phyloP scores from a whole-genome alignment of 2,797 vertebrate species.

The Eurystomus glaucurus region DNA sequence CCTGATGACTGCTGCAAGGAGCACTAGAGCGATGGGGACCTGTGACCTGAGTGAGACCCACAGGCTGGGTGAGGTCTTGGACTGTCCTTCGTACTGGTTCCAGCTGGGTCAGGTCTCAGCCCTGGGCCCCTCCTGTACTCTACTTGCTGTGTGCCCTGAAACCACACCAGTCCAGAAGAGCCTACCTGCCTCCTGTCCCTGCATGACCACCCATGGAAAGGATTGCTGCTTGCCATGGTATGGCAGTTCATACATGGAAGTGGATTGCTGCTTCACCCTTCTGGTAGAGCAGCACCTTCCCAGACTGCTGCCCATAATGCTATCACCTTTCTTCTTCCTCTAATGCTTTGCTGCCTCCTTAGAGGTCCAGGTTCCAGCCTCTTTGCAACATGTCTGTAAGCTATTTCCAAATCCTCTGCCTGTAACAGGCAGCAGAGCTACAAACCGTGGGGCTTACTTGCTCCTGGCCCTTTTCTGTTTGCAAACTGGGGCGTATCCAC shows the following conservation, averaged over 20 bases:
- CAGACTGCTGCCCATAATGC: background rate
- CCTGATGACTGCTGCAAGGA: background rate
- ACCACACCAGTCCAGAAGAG: background rate
- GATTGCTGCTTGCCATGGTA: background rate
- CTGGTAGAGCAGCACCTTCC: background rate
- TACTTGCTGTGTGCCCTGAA: background rate
- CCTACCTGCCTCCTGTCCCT: background rate
- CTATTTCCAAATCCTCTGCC: background rate
- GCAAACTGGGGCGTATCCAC: accelerated
- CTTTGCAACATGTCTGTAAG: background rate
- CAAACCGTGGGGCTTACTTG: background rate
- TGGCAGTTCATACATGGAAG: background rate
- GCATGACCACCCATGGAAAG: background rate
- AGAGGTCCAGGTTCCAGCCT: background rate
- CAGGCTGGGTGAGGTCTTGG: accelerated
- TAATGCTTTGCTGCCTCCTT: background rate
- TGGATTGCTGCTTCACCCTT: background rate
- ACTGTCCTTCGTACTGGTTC: background rate
- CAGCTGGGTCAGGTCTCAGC: background rate
- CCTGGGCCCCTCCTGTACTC: background rate
- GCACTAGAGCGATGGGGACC: accelerated
- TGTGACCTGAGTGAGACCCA: background rate
- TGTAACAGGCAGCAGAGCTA: accelerated
- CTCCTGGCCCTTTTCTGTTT: background rate
- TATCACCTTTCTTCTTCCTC: background rate